A percentile compares a stretch with the other conserved stretches of the same genome.
These are phyloP conservation scores for Aptenodytes patagonicus DNA, from an alignment of 2,113 vertebrate species.

Conservation along the genomic window DNA sequence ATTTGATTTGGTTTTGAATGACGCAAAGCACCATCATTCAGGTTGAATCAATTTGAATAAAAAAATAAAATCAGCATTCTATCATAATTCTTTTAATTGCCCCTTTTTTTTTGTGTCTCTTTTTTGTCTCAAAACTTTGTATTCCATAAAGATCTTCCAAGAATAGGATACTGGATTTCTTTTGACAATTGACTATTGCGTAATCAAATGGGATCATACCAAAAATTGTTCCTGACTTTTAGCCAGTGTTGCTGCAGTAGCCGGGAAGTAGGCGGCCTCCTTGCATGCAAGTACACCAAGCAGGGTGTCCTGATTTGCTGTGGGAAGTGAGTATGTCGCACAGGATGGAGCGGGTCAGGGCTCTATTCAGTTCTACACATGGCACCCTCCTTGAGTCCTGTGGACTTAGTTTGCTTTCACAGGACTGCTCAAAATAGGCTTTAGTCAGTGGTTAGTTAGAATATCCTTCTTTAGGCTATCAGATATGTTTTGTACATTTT, in stretches of 20 bases:
- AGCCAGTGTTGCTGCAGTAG: not conserved
- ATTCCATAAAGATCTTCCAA: not conserved
- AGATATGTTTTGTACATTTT: not conserved
- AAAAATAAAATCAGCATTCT: not conserved
- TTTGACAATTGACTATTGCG: not conserved
- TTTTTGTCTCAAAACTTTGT: not conserved
- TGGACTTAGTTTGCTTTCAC: not conserved
- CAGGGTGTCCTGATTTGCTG: not conserved
- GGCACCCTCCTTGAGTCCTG: no score
- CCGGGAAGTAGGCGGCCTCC: not conserved
- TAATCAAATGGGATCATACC: not conserved
- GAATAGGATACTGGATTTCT: not conserved
- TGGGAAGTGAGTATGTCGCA: not conserved
- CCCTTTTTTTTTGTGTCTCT: not conserved
- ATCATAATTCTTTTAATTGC: not conserved
- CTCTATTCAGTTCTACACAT: fast-evolving
- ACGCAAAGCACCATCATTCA: not conserved
- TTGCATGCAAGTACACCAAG: not conserved
- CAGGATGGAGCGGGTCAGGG: not conserved
- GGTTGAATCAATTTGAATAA: not conserved
- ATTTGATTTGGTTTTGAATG: not conserved
- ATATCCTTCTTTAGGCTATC: not conserved
- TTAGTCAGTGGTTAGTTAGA: not conserved
- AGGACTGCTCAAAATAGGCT: not conserved
- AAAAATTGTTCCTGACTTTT: not conserved